These are phyloP conservation scores for Sylvietta virens DNA, from an alignment of 2,113 vertebrate genomes.

Conservation along the genomic window DNA sequence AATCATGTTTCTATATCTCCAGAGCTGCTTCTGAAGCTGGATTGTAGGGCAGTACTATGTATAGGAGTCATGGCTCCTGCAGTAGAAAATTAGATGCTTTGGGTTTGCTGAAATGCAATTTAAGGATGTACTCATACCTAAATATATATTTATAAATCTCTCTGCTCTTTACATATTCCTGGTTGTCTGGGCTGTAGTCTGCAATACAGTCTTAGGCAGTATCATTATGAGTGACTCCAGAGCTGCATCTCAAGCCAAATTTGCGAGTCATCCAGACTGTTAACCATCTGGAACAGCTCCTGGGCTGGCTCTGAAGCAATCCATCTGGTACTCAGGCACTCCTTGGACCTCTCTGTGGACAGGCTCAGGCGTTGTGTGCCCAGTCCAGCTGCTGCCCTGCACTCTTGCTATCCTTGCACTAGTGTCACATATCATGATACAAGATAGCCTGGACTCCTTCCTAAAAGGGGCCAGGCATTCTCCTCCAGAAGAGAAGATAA, in stretches of 20 bases:
- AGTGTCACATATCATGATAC: background rate
- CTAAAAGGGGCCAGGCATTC: background rate
- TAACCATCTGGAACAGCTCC: conserved; percentile 29
- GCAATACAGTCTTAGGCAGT: background rate
- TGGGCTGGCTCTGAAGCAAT: conserved; percentile 14
- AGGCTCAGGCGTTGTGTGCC: background rate
- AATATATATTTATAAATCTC: background rate
- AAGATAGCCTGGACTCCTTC: background rate
- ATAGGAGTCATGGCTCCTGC: background rate
- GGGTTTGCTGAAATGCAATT: background rate
- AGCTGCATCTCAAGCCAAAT: background rate
- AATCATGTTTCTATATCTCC: background rate
- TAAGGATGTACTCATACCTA: background rate
- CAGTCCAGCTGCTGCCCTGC: conserved; percentile 29
- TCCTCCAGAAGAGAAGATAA: background rate
- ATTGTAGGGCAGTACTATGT: background rate
- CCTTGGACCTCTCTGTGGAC: background rate
- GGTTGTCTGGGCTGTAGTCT: background rate
- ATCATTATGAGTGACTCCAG: background rate
- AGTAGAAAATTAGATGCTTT: background rate
- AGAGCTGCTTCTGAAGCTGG: background rate
- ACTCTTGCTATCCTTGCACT: background rate
- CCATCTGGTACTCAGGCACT: conserved; percentile 15
- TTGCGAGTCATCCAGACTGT: background rate
- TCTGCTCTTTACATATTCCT: background rate